Conservation (phyloP, 2,888 invertebrate genomes). For the Melieria omissa region DNA sequence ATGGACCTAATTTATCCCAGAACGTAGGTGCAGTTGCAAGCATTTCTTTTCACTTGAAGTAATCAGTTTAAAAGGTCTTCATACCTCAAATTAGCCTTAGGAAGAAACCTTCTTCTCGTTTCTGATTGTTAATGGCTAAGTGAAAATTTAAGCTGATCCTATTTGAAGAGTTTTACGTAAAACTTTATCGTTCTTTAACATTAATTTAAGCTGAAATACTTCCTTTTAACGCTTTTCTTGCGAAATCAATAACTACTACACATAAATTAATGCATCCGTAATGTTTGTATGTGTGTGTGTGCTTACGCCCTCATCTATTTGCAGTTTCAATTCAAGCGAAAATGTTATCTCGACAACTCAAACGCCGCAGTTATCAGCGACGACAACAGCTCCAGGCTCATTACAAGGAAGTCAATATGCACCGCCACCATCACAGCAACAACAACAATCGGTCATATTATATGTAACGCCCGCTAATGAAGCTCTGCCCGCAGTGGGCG, state of each 20-base stretch:
- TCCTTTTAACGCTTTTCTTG: too few relatives aligned
- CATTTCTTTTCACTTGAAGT: too few relatives aligned
- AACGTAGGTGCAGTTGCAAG: constrained; percentile 52
- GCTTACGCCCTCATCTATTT: neutral
- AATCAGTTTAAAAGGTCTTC: too few relatives aligned
- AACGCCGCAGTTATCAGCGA: constrained; percentile 5
- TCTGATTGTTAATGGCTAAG: too few relatives aligned
- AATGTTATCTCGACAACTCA: constrained; percentile 53
- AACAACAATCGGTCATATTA: constrained; percentile 27
- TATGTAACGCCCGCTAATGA: constrained; percentile 44
- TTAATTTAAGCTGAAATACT: too few relatives aligned
- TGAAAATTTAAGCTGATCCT: too few relatives aligned
- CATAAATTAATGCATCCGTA: too few relatives aligned
- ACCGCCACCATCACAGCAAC: constrained; percentile 36
- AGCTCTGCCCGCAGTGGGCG: constrained; percentile 31
- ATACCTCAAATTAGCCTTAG: too few relatives aligned
- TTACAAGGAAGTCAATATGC: constrained; percentile 29
- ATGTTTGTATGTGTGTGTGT: neutral
- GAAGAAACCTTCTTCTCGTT: too few relatives aligned
- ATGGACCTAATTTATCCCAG: constrained; percentile 63
- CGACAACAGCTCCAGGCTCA: constrained; percentile 5
- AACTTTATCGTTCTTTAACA: too few relatives aligned
- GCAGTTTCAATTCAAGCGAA: constrained; percentile 61
- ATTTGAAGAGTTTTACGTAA: too few relatives aligned
- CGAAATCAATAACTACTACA: too few relatives aligned